Evolutionary conservation across 2,797 vertebrate genomes (phyloP), one percentile per base, ranked within the genome.

Genomic region (Ataeniobius toweri): DNA sequence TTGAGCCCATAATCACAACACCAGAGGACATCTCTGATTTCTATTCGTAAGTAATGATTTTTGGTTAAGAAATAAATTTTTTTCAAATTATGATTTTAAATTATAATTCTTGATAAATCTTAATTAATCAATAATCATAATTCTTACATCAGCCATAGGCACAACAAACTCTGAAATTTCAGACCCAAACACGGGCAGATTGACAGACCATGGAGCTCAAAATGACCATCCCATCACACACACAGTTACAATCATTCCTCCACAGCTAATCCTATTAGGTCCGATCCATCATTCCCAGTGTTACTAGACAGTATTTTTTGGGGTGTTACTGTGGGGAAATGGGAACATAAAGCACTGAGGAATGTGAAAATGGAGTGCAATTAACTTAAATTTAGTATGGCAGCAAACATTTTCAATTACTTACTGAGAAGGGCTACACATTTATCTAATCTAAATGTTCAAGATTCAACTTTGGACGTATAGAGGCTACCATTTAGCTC

Each of bases 241-340:
- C 71, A 55, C 44, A 24, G 63, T 50, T 50, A 28, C 22, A 28
- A 31, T 46, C 67, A 41, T 63, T 65, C 55, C 10, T 6, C 36
- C 70, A 80, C 61, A 70, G 61, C 59, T 68, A 72, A 87, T 80
- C 50, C 80, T 79, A 76, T 85, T 76, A 83, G 87, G 88, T 72
- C 75, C 74, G 36, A 68, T 75, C 76, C 69, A 70, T 88, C 87
- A 82, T 86, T 82, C 86, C 67, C 73, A 73, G 86, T 8, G 41
- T 16, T 46, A 48, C 41, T 26, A 6, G 24, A 48, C 41, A 41
- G 39, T 39, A 16, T 48, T 46, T 70, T 14, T n/a, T 46, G 6
- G 44, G 24, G 13, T 26, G 13, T 46, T 70, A 46, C n/a, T 46
- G 41, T 3, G 46, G 41, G 24, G 41, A 46, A 46, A 26, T 48